These are phyloP conservation scores for Phaedon cochleariae DNA, from an alignment of 2,888 invertebrate genomes.

Conservation along the genomic window DNA sequence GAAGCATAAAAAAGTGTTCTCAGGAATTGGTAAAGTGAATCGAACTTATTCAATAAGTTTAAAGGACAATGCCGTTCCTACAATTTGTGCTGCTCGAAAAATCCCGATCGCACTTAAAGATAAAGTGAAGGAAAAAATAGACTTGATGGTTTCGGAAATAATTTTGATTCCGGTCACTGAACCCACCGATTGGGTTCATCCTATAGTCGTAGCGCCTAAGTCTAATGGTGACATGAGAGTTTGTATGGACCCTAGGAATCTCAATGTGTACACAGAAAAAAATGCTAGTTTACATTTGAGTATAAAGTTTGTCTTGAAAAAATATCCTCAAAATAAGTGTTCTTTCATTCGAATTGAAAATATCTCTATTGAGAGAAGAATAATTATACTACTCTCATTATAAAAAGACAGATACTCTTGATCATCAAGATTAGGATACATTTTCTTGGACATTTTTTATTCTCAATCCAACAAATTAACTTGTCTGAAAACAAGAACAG, in stretches of 20 bases:
- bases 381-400: too few species aligned
- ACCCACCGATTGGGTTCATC: conserved; percentile 30
- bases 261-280: conserved; percentile 24
- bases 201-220: conserved; percentile 28
- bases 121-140: conserved; percentile 28
- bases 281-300: too few species aligned
- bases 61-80: conserved; percentile 24
- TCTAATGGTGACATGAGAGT: conserved; percentile 31
- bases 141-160: conserved; percentile 6
- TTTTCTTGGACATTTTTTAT: too few species aligned
- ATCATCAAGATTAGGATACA: too few species aligned
- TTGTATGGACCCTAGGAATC: conserved; percentile 32
- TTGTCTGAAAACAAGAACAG: too few species aligned
- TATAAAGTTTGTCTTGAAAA: too few species aligned
- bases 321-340: too few species aligned
- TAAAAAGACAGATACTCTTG: too few species aligned
- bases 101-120: conserved; percentile 19
- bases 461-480: too few species aligned
- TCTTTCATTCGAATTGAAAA: too few species aligned
- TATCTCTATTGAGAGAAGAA: too few species aligned
- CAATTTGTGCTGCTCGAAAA: too few species aligned
- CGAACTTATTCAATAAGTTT: conserved; percentile 21
- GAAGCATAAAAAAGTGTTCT: conserved; percentile 12
- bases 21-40: conserved; percentile 27
- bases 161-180: conserved; percentile 16